Evolutionary conservation across 2,888 invertebrate genomes (phyloP), one percentile per base, ranked within the genome.

Genomic region (Blomia tropicalis): DNA sequence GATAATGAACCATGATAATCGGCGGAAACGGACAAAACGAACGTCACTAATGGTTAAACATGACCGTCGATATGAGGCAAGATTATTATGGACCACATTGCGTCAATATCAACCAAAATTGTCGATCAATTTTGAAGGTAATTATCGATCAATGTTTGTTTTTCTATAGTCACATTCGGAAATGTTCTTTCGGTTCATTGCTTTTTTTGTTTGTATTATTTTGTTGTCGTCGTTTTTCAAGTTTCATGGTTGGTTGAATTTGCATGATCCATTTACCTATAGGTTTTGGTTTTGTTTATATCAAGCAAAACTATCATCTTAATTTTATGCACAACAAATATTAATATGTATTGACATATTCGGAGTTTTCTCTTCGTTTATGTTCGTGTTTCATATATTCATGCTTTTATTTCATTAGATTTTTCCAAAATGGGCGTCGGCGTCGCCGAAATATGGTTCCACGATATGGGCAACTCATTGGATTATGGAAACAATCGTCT

Each of bases 351-450:
- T n/a, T n/a, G n/a, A n/a, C n/a, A n/a, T n/a, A n/a, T n/a, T n/a
- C n/a, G n/a, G 17, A 17, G 11, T 17, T 17, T 14, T 41, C 19
- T 47, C 47, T 19, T 47, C 23, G 5, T 47, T 47, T n/a, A 19
- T 7, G 11, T 14, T 54, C 11, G 11, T 29, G 11, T 14, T 7
- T 47, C 47, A 54, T 11, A 17, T 17, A 23, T 11, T 32, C 4
- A 19, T 58, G 19, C 4, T 32, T 1, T 36, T 17, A 1, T 1
- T 36, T 36, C 36, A 54, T 30, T 32, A 64, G 64, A 64, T 41
- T 62, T 64, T 25, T 36, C 47, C 32, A 54, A 63, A 30, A 29
- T 63, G n/a, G 64, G 64, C 36, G 62, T 64, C 36, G 64, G 61
- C 30, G 60, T 64, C 25, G 43, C 53, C 5, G 31, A 43, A 14